Evolutionary conservation across 2,113 vertebrate genomes (phyloP).

Genomic region (Canis aureus): DNA sequence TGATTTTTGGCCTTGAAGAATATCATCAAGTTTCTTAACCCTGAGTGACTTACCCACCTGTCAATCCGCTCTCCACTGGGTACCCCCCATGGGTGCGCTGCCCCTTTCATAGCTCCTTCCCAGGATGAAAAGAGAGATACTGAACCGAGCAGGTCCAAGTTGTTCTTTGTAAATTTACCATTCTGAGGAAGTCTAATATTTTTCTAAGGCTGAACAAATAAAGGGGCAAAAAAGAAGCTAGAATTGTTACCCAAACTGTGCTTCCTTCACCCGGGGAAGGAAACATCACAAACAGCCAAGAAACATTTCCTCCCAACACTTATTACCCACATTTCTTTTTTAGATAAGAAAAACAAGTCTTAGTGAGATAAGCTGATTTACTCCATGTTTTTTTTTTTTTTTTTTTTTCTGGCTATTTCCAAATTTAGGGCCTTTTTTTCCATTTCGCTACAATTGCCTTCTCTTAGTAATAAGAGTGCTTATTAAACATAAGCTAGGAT

Average conservation of each 20-base stretch:
- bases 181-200: background rate
- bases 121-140: background rate
- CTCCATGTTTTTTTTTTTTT: background rate
- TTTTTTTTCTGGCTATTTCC: background rate
- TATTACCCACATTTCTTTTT: background rate
- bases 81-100: background rate
- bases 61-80: background rate
- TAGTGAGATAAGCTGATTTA: background rate
- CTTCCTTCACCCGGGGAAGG: background rate
- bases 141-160: background rate
- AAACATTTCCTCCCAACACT: background rate
- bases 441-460: background rate
- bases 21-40: background rate
- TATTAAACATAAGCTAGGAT: background rate
- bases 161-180: background rate
- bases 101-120: background rate
- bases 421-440: background rate
- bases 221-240: background rate
- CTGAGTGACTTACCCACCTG: background rate
- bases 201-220: background rate
- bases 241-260: background rate
- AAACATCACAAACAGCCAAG: background rate
- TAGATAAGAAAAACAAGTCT: background rate
- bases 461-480: background rate
- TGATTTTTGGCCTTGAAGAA: background rate